phyloP scores from a whole-genome alignment of 2,797 vertebrate species.

The Eupleurogrammus muticus region DNA sequence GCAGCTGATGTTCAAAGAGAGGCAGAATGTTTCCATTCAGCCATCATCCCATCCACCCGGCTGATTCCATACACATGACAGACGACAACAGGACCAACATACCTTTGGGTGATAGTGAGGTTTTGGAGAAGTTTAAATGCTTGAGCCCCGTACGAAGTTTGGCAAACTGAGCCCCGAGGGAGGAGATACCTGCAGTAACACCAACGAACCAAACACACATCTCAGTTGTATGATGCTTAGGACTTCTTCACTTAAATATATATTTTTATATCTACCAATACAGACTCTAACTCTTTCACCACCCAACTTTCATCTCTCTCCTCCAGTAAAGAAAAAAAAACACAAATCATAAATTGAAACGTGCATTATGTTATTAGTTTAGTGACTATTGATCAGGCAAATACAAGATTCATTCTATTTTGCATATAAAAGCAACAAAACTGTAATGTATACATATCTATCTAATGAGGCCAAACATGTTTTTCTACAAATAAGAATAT shows the following conservation, averaged over 20 bases:
- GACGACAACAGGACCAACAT: constrained; percentile 29
- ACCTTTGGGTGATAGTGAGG: constrained; percentile 98
- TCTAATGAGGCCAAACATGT: background rate
- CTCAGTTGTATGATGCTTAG: background rate
- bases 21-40: too few relatives aligned
- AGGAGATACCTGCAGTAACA: constrained; percentile 88
- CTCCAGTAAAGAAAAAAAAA: background rate
- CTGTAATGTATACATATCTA: rapidly evolving
- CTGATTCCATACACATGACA: background rate
- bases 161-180: constrained; percentile 93
- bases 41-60: background rate
- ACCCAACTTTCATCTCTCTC: too few relatives aligned
- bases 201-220: constrained; percentile 1
- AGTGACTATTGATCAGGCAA: background rate
- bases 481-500: background rate
- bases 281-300: too few relatives aligned
- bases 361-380: background rate
- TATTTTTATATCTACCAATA: too few relatives aligned
- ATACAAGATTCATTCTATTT: background rate
- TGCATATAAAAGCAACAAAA: background rate
- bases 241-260: background rate
- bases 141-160: constrained; percentile 94
- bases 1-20: background rate
- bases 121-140: constrained; percentile 96
- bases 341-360: background rate